Evolutionary conservation across 2,888 invertebrate genomes (phyloP), one percentile per base, ranked within the genome.

Genomic region (Drosophila dives): DNA sequence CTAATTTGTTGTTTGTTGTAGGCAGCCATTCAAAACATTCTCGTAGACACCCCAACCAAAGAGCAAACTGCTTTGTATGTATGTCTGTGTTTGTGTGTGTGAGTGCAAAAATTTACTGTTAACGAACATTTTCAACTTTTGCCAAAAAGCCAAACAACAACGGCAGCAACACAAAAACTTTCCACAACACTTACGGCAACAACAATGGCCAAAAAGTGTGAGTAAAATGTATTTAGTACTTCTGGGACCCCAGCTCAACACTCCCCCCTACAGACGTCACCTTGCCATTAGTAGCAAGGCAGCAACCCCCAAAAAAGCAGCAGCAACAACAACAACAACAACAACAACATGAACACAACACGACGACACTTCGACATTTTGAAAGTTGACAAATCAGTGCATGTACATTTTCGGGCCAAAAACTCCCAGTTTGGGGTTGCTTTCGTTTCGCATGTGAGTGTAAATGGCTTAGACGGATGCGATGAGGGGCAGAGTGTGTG

Each of bases 321-420:
- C 67, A 65, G 62, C 73, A 62, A 59, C 75, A 66, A 20, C 48
- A 64, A 61, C 58, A n/a, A 15, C 66, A 34, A 62, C 64, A 66
- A 62, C 72, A 63, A 45, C 75, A 67, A 29, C 54, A 20, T 65
- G 78, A 64, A 75, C 61, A 45, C 23, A 45, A 45, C 45, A 79
- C 77, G 66, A 70, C 83, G 72, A 84, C 89, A 89, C 84, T 86
- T 89, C 88, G 88, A 89, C 87, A 89, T 89, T 87, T 89, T 86
- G 67, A 88, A 90, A 90, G 89, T 90, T 89, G 90, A 89, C 89
- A 89, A 89, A 89, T 89, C 89, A 89, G 88, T 90, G 89, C 85
- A 85, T 89, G 86, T 87, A 62, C 66, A 59, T 50, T 69, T 72
- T 68, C 48, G 34, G 48, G 55, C 49, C 55, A 55, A 55, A 56